phyloP scores from a whole-genome alignment of 2,888 invertebrate genomes.

The Oxystoma pomonae region DNA sequence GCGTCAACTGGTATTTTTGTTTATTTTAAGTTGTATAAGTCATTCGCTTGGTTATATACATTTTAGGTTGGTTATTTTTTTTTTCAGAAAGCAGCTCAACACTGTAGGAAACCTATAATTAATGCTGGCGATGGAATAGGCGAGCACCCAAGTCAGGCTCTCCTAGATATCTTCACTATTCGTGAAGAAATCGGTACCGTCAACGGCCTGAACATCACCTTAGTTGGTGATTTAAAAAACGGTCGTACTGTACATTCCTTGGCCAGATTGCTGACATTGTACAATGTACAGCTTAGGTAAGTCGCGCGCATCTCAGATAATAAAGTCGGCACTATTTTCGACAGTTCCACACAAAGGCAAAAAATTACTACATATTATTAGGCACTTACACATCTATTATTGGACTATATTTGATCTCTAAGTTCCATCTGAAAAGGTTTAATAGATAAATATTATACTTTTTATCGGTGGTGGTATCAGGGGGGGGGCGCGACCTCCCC shows the following conservation, averaged over 20 bases:
- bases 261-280: slow-evolving; percentile 87
- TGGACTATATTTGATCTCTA: too few species aligned
- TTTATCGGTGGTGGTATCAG: too few species aligned
- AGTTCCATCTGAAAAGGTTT: too few species aligned
- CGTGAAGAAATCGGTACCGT: slow-evolving; percentile 98
- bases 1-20: too few species aligned
- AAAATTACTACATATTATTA: too few species aligned
- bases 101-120: slow-evolving; percentile 85
- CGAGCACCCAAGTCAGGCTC: slow-evolving; percentile 96
- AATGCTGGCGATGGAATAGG: slow-evolving; percentile 98
- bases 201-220: slow-evolving; percentile 93
- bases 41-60: too few species aligned
- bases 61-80: not conserved
- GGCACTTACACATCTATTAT: slow-evolving; percentile 53
- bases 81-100: slow-evolving; percentile 72
- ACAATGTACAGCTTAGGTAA: slow-evolving; percentile 77
- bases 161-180: slow-evolving; percentile 96
- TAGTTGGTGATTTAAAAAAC: slow-evolving; percentile 97
- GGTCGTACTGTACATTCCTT: slow-evolving; percentile 98
- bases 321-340: too few species aligned
- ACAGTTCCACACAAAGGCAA: too few species aligned
- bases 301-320: too few species aligned
- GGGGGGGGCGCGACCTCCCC: too few species aligned
- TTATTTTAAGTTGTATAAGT: too few species aligned
- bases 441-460: too few species aligned